These are phyloP conservation scores for Gisinianus flammeolus DNA, from an alignment of 2,888 invertebrate species.

Conservation along the genomic window DNA sequence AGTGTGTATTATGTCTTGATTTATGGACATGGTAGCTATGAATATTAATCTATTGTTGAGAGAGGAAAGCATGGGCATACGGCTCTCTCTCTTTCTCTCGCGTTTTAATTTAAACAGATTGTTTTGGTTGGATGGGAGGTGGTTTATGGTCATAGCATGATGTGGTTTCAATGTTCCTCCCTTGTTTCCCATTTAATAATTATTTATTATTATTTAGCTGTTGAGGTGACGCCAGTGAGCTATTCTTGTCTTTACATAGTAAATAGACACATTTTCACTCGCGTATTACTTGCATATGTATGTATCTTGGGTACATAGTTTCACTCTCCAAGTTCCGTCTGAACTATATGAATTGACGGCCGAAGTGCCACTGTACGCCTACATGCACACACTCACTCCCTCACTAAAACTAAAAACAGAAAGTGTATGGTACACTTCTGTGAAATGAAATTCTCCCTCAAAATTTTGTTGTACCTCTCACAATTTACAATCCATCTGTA, in stretches of 20 bases:
- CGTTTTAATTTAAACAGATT: constrained; percentile 33
- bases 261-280: neutral
- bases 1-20: neutral
- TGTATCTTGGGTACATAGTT: neutral
- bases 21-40: constrained; percentile 20
- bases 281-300: no score
- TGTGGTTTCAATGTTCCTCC: constrained; percentile 29
- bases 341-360: no score
- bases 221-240: constrained; percentile 7
- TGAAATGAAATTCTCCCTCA: no score
- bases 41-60: constrained; percentile 36
- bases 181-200: constrained; percentile 29
- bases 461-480: neutral
- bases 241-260: neutral
- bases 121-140: constrained; percentile 21
- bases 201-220: constrained; percentile 34
- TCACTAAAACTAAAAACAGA: no score
- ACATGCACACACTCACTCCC: neutral
- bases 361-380: no score
- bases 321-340: no score
- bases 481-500: neutral
- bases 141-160: constrained; percentile 15
- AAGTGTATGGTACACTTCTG: no score
- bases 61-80: neutral
- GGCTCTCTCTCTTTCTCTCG: neutral